phyloP scores from a whole-genome alignment of 2,888 invertebrate species.

The Cataglyphis cursor region DNA sequence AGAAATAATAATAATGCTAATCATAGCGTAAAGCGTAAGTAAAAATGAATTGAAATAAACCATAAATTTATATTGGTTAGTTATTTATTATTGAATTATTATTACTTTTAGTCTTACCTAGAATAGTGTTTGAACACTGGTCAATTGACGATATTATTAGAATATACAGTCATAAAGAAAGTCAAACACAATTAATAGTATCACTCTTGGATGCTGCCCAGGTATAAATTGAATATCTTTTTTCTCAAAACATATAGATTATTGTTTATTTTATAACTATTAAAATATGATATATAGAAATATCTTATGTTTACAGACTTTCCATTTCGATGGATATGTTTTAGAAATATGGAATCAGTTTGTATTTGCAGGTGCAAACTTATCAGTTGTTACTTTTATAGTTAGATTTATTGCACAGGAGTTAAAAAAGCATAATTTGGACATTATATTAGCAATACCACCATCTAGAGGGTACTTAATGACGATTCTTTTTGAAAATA shows the following conservation, averaged over 20 bases:
- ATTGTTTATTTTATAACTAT: conserved; percentile 22
- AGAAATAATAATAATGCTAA: conserved; percentile 88
- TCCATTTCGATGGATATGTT: conserved; percentile 96
- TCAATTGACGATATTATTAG: conserved; percentile 91
- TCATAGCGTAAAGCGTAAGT: conserved; percentile 89
- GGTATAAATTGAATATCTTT: conserved; percentile 66
- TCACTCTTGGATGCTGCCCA: conserved; percentile 89
- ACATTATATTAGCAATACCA: conserved; percentile 93
- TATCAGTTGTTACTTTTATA: conserved; percentile 89
- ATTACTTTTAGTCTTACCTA: conserved; percentile 92
- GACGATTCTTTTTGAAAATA: background rate
- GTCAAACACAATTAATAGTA: conserved; percentile 90
- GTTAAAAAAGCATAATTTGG: conserved; percentile 86
- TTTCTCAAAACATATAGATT: background rate
- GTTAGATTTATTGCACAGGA: conserved; percentile 90
- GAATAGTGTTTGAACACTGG: conserved; percentile 96
- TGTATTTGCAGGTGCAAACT: conserved; percentile 89
- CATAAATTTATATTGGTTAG: background rate
- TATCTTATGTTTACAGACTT: conserved; percentile 90
- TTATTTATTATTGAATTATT: background rate
- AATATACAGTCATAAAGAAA: conserved; percentile 91
- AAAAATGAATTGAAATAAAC: background rate
- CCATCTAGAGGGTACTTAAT: conserved; percentile 89
- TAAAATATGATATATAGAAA: conserved; percentile 88
- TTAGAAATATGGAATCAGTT: conserved; percentile 96